Evolutionary conservation across 2,797 vertebrate genomes (phyloP).

Genomic region (Oceanodroma leucorhoa): DNA sequence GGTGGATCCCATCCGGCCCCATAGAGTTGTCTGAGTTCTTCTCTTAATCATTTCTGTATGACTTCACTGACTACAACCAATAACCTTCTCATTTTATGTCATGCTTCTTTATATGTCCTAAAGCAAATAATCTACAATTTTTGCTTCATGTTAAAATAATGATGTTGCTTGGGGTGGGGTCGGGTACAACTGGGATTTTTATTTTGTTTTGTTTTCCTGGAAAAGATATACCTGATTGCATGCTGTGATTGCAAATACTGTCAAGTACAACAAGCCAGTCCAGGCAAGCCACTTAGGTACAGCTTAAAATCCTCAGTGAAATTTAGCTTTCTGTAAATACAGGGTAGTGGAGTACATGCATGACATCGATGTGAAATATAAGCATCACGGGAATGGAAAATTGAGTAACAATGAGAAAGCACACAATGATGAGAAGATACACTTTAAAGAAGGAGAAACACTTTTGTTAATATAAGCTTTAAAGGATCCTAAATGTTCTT

Average conservation of each 20-base stretch:
- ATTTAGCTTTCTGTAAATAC: background rate
- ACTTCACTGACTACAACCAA: background rate
- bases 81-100: background rate
- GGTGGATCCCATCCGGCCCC: too few relatives aligned
- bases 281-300: background rate
- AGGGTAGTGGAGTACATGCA: fast-evolving
- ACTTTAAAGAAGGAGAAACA: background rate
- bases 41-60: background rate
- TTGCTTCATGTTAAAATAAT: background rate
- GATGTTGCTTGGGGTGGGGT: background rate
- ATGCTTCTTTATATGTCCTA: background rate
- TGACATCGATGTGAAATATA: background rate
- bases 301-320: background rate
- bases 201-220: background rate
- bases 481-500: background rate
- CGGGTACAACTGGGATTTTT: background rate
- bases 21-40: background rate
- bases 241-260: background rate
- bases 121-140: background rate
- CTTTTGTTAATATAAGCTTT: background rate
- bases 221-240: background rate
- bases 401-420: background rate
- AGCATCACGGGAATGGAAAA: background rate
- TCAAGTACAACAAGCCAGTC: background rate
- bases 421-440: fast-evolving